Evolutionary conservation across 2,113 vertebrate genomes (phyloP).

Genomic region (Rhea pennata): DNA sequence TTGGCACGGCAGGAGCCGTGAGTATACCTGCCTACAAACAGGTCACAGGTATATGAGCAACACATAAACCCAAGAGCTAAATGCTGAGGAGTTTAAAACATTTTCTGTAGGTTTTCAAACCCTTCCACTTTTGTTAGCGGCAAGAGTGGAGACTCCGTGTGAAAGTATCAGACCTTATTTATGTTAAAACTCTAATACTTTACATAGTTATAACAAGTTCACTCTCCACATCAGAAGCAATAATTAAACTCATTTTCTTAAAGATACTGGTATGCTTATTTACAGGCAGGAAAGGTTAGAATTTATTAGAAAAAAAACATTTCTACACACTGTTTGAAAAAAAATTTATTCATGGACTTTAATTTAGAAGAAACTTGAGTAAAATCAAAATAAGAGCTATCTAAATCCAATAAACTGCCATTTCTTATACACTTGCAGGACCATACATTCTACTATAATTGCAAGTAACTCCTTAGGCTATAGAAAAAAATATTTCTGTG

Average conservation of each 20-base stretch:
- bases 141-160: neutral
- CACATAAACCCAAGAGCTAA: neutral
- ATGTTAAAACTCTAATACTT: neutral
- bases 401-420: neutral
- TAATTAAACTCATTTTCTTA: neutral
- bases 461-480: neutral
- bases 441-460: neutral
- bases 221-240: neutral
- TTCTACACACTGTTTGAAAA: neutral
- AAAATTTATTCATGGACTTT: neutral
- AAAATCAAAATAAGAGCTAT: neutral
- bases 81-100: neutral
- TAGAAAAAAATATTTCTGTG: neutral
- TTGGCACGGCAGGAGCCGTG: rapidly evolving
- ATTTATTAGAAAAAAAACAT: neutral
- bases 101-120: neutral
- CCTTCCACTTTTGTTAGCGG: neutral
- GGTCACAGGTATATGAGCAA: neutral
- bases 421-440: neutral
- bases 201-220: neutral
- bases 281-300: neutral
- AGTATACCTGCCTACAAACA: neutral
- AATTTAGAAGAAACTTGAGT: neutral
- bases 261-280: neutral
- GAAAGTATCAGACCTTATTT: neutral